Evolutionary conservation across 2,797 vertebrate species (phyloP), one percentile per base, ranked within the genome.

Genomic region (Chaetophractus vellerosus): DNA sequence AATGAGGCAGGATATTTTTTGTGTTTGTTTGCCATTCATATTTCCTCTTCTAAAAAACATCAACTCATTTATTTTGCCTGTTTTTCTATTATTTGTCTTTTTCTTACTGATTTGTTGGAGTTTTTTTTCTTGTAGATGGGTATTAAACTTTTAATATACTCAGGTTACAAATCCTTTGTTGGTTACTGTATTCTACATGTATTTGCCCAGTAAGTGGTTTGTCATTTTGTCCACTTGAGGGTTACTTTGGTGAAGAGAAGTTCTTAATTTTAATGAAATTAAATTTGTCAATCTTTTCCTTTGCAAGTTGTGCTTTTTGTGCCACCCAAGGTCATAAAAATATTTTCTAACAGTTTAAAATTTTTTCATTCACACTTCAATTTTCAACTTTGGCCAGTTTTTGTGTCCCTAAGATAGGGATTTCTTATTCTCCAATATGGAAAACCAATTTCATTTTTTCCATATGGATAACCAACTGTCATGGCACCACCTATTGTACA

Each of bases 231-330:
- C 85, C 57, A 71, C 72, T 36, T 69, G 24, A 59, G 36, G 8
- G 7, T 45, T 15, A 66, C 57, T 88, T 12, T 23, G 69, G 11
- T 88, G 21, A 61, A 78, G 16, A 84, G 21, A 69, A 8, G 11
- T 76, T 79, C 88, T 68, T 86, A 38, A 57, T 81, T 74, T 89
- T 48, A 55, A 94, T 41, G 16, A 76, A 86, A 50, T 64, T 57
- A 80, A 74, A 33, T 24, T 38, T 66, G 7, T 55, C 28, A 52
- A 31, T 84, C 45, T 61, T 68, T 74, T 36, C 38, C 71, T 33
- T 93, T 80, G 79, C 38, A 75, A 45, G 16, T 36, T 55, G 11
- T 66, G 12, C 15, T 38, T 48, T 78, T 21, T 69, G 24, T 55
- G 9, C 15, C 23, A 55, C 55, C 26, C 33, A 61, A 91, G 16